These are phyloP conservation scores for Pristionchus exspectatus DNA, from an alignment of 2,888 invertebrate genomes.

Conservation along the genomic window DNA sequence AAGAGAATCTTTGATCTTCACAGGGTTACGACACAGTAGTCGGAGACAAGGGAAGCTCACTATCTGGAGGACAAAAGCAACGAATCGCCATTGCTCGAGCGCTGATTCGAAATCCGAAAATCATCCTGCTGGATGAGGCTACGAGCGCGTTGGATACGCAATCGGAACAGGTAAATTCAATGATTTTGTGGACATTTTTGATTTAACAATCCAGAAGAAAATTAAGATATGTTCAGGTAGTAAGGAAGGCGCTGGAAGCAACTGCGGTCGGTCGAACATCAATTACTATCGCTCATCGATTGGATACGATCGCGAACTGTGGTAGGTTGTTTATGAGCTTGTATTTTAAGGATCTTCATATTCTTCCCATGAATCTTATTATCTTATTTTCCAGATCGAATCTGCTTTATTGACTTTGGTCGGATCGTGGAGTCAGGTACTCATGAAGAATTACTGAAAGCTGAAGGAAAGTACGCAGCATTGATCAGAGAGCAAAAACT, in stretches of 20 bases:
- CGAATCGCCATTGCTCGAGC: constrained; percentile 51
- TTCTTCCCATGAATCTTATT: too few species aligned
- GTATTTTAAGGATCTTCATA: background rate
- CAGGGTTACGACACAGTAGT: constrained; percentile 50
- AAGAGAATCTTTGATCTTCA: too few species aligned
- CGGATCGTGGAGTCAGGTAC: constrained; percentile 57
- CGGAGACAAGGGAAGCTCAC: constrained; percentile 38
- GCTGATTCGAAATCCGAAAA: constrained; percentile 41
- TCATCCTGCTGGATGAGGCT: constrained; percentile 47
- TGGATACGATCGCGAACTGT: constrained; percentile 34
- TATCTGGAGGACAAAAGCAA: constrained; percentile 52
- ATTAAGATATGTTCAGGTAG: background rate
- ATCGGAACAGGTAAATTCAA: constrained; percentile 6
- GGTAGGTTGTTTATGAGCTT: background rate
- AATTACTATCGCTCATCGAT: constrained; percentile 33
- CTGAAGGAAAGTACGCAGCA: constrained; percentile 55
- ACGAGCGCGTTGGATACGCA: constrained; percentile 47
- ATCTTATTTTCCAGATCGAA: background rate
- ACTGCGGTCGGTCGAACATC: constrained; percentile 1
- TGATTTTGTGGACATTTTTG: too few species aligned
- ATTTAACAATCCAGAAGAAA: too few species aligned
- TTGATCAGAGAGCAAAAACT: constrained; percentile 23
- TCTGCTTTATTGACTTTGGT: constrained; percentile 15
- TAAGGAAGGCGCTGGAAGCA: constrained; percentile 18
- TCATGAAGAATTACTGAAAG: constrained; percentile 72